phyloP scores from a whole-genome alignment of 2,888 invertebrate species.

The Habroteleia sp. region DNA sequence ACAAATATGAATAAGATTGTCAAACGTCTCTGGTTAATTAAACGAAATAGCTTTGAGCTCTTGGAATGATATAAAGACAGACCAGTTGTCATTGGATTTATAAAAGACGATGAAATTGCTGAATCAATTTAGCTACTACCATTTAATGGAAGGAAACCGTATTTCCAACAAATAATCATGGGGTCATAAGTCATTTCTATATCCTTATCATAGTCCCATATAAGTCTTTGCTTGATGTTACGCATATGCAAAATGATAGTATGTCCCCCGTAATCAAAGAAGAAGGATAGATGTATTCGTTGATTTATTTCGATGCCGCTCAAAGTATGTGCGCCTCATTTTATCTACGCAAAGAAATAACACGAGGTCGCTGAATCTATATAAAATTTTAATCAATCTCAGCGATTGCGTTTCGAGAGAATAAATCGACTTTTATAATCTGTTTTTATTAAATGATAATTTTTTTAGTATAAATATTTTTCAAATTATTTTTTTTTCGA shows the following conservation, averaged over 20 bases:
- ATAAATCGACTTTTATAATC: too few species aligned
- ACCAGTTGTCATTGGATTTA: conserved; percentile 60
- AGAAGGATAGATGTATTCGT: conserved; percentile 40
- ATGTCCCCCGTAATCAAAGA: conserved; percentile 66
- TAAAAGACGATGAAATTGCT: conserved; percentile 28
- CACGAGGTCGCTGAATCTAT: conserved; percentile 53
- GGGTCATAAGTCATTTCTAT: conserved; percentile 74
- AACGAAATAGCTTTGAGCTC: conserved; percentile 71
- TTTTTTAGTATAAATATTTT: too few species aligned
- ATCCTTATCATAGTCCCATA: conserved; percentile 75
- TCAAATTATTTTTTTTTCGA: too few species aligned
- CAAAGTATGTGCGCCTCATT: conserved; percentile 32
- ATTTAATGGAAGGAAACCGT: conserved; percentile 63
- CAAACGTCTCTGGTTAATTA: conserved; percentile 68
- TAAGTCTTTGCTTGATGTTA: conserved; percentile 68
- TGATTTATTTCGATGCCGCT: conserved; percentile 54
- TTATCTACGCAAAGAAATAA: conserved; percentile 54
- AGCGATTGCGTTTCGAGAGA: conserved; percentile 14
- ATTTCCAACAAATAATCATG: conserved; percentile 72
- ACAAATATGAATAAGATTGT: conserved; percentile 49
- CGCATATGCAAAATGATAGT: conserved; percentile 77
- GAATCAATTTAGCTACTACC: conserved; percentile 2
- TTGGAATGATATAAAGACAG: conserved; percentile 69
- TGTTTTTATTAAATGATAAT: too few species aligned
- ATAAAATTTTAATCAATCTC: conserved; percentile 40